Conservation (phyloP, 2,888 invertebrate genomes). For the Apodemia zela region DNA sequence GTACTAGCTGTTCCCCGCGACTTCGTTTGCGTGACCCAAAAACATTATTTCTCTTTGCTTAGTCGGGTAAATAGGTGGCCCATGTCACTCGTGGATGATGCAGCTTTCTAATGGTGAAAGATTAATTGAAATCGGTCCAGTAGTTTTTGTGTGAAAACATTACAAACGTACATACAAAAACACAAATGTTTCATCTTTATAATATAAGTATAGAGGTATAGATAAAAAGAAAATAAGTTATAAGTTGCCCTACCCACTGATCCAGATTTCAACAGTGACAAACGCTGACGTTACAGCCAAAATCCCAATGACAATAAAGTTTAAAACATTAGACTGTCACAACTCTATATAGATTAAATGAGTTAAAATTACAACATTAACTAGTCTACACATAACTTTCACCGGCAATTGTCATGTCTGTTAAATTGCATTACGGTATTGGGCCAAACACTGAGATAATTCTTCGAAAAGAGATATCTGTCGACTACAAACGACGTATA, state of each 20-base stretch:
- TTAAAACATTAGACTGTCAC: conserved; percentile 6
- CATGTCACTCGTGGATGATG: no score
- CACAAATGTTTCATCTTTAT: no score
- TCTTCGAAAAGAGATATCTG: not conserved
- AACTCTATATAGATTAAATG: not conserved
- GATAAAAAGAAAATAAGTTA: no score
- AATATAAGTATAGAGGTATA: no score
- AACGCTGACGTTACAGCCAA: not conserved
- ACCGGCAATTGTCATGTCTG: conserved; percentile 12
- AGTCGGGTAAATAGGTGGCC: no score
- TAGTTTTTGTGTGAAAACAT: no score
- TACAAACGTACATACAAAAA: no score
- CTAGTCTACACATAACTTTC: conserved; percentile 15
- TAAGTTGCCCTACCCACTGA: not conserved
- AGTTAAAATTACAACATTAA: conserved; percentile 9
- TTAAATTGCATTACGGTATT: conserved; percentile 8
- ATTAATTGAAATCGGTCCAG: no score
- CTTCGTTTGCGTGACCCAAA: no score
- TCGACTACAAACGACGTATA: not conserved
- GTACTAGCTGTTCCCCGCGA: no score
- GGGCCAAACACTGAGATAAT: conserved; percentile 6
- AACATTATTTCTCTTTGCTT: no score
- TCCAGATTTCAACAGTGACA: not conserved
- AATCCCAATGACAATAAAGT: not conserved
- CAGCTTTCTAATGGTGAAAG: no score